phyloP scores from a whole-genome alignment of 2,888 invertebrate species.

The Archips crataeganus region DNA sequence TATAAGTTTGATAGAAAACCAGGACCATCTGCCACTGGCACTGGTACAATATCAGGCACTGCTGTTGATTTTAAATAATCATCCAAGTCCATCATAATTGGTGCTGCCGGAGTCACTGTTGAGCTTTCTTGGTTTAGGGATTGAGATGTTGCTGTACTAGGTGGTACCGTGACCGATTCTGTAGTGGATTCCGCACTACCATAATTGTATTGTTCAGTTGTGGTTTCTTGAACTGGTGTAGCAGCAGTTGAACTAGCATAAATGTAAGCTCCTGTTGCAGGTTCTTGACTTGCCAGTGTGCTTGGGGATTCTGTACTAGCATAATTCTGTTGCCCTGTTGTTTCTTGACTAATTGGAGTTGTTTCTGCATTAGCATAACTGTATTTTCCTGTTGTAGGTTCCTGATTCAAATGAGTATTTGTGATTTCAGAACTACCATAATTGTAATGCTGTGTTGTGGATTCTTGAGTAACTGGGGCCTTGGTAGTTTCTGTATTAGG shows the following conservation, averaged over 20 bases:
- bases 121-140: conserved; percentile 36
- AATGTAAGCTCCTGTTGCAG: conserved; percentile 8
- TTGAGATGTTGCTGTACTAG: conserved; percentile 24
- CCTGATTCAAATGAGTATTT: background rate
- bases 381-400: background rate
- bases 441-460: background rate
- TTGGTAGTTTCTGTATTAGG: conserved; percentile 12
- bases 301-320: conserved; percentile 9
- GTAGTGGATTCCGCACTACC: conserved; percentile 15
- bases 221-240: conserved; percentile 35
- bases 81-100: conserved; percentile 32
- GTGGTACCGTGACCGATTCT: conserved; percentile 7
- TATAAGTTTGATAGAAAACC: conserved; percentile 69
- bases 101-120: conserved; percentile 49
- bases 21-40: conserved; percentile 51
- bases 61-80: conserved; percentile 41
- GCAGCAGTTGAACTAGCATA: conserved; percentile 15
- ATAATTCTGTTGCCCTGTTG: conserved; percentile 9
- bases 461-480: background rate
- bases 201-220: conserved; percentile 40
- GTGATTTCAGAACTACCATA: conserved; percentile 18
- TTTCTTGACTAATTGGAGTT: conserved; percentile 18
- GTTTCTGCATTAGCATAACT: conserved; percentile 29
- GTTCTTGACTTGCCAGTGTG: conserved; percentile 4
- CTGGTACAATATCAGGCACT: conserved; percentile 30